Percentiles rank a stretch among this genome's conserved stretches.
These are phyloP conservation scores for Wiebesia pumilae DNA, from an alignment of 1,140 invertebrate genomes.

Conservation along the genomic window DNA sequence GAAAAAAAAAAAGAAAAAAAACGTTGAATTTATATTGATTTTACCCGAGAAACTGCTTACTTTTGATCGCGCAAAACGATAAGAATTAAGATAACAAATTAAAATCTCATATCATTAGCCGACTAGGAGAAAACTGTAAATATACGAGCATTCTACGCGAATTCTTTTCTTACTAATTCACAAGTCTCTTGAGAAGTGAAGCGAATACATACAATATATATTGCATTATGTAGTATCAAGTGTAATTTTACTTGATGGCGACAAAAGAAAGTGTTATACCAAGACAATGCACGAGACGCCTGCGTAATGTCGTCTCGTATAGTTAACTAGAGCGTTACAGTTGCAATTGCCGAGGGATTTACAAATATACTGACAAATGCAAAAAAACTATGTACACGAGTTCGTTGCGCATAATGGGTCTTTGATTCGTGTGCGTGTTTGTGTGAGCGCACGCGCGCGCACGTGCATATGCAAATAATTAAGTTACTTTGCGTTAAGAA, in stretches of 20 bases:
- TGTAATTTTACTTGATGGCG: slow-evolving; percentile 45
- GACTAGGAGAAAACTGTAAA: neutral
- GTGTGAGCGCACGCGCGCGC: no score
- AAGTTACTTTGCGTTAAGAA: no score
- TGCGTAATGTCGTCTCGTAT: slow-evolving; percentile 43
- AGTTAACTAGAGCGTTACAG: slow-evolving; percentile 46
- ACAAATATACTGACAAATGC: neutral
- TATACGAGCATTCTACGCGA: neutral
- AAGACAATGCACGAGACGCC: slow-evolving; percentile 31
- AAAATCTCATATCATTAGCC: no score
- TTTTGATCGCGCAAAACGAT: no score
- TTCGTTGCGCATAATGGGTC: no score
- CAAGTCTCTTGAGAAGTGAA: slow-evolving; percentile 1
- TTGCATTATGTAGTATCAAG: slow-evolving; percentile 14
- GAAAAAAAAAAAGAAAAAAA: no score
- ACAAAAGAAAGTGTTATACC: neutral
- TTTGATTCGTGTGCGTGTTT: no score
- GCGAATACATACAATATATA: slow-evolving; percentile 11
- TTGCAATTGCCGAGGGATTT: slow-evolving; percentile 1
- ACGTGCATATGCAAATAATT: no score
- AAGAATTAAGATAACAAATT: no score
- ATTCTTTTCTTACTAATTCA: neutral
- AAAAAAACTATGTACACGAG: neutral
- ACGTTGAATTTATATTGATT: no score
- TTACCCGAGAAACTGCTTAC: no score